phyloP scores from a whole-genome alignment of 2,113 vertebrate species.

The Odontophorus gujanensis region DNA sequence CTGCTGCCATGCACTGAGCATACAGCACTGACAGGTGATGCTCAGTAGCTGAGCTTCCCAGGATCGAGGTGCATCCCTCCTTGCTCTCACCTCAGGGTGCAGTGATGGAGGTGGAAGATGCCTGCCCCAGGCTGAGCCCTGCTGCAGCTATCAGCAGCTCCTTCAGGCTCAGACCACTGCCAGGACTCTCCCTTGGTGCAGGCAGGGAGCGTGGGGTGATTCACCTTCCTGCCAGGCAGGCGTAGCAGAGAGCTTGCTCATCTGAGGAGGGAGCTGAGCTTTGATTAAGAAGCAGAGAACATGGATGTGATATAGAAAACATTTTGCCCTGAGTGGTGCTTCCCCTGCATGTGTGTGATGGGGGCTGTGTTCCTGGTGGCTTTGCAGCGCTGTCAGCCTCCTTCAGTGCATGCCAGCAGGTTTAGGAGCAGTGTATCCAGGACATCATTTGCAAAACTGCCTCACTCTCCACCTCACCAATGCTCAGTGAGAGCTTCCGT shows the following conservation, averaged over 20 bases:
- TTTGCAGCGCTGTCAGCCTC: fast-evolving
- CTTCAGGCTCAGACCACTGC: fast-evolving
- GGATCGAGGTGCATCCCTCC: background rate
- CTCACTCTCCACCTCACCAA: fast-evolving
- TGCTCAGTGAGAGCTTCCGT: background rate
- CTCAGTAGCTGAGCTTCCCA: background rate
- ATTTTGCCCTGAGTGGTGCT: background rate
- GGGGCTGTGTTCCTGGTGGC: background rate
- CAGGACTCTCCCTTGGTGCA: background rate
- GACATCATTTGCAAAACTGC: background rate
- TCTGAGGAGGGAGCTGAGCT: background rate
- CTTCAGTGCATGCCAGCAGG: background rate
- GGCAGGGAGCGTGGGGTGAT: background rate
- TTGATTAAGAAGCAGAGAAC: background rate
- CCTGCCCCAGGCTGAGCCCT: background rate
- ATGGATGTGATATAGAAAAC: background rate
- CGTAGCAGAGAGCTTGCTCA: conserved; percentile 5
- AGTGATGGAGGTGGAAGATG: background rate
- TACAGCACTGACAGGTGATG: fast-evolving
- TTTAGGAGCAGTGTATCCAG: background rate
- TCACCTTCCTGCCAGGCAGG: background rate
- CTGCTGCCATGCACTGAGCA: fast-evolving
- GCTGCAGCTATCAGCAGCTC: background rate
- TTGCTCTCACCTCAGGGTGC: background rate
- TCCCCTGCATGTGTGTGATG: background rate